Percentiles rank a stretch among this genome's conserved stretches.
Evolutionary conservation across 2,113 vertebrate species (phyloP).

Genomic region (Hucho hucho): DNA sequence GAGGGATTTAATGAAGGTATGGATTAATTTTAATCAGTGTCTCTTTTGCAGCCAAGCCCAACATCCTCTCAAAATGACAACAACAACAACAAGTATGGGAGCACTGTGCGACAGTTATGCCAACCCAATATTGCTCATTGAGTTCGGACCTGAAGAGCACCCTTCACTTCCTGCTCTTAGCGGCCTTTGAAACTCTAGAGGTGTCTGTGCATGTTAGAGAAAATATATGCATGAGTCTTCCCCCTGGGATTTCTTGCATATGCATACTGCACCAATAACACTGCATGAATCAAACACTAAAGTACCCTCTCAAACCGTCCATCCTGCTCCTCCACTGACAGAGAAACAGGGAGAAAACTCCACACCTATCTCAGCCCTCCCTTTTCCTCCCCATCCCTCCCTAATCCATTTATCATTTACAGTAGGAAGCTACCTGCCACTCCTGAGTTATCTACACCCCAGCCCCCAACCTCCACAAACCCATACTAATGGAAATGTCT

Average conservation of each 20-base stretch:
- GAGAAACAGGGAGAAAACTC: not conserved
- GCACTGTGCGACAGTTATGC: not conserved
- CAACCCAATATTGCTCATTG: not conserved
- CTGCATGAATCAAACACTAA: no score
- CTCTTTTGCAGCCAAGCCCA: not conserved
- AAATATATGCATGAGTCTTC: not conserved
- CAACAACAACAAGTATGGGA: not conserved
- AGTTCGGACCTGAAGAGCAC: no score
- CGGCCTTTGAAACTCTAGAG: no score
- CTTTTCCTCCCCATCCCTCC: conserved; percentile 48
- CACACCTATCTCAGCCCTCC: conserved; percentile 23
- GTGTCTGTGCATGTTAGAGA: conserved; percentile 2
- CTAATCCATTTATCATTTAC: conserved; percentile 62
- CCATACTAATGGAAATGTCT: conserved; percentile 69
- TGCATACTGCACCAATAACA: not conserved
- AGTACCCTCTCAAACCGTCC: no score
- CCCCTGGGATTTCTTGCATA: not conserved
- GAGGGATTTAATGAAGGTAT: no score
- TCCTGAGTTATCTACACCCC: conserved; percentile 64
- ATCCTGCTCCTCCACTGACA: not conserved
- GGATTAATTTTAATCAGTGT: not conserved
- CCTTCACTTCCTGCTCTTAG: no score
- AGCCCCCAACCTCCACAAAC: not conserved
- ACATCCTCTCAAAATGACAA: not conserved
- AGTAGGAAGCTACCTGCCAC: conserved; percentile 72